Percentiles rank a stretch among this genome's conserved stretches.
Evolutionary conservation across 1,140 invertebrate species (phyloP).

Genomic region (Anastatus disparis): DNA sequence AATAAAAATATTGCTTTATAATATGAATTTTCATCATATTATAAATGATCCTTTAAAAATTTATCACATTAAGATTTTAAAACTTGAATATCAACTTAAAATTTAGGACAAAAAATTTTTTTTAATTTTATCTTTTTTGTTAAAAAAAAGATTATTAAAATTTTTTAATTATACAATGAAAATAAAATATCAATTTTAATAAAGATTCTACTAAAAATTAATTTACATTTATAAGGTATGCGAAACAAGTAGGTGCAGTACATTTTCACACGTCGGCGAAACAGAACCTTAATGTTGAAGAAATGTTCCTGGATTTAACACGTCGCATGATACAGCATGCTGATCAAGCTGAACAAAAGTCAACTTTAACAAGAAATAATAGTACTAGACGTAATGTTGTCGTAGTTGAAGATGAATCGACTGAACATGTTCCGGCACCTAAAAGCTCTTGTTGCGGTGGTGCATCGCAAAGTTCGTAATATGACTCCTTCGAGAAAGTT

Average conservation of each 20-base stretch:
- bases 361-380: constrained; percentile 65
- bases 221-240: constrained; percentile 74
- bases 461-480: constrained; percentile 51
- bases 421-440: constrained; percentile 52
- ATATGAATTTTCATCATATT: too few relatives aligned
- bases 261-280: constrained; percentile 97
- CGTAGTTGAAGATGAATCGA: constrained; percentile 71
- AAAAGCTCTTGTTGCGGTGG: constrained; percentile 62
- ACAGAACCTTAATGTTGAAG: constrained; percentile 90
- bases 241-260: constrained; percentile 90
- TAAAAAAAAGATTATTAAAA: too few relatives aligned
- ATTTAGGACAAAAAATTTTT: too few relatives aligned
- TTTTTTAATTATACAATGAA: too few relatives aligned
- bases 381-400: constrained; percentile 71
- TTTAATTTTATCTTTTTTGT: too few relatives aligned
- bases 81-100: too few relatives aligned
- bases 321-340: constrained; percentile 73
- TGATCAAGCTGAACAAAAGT: constrained; percentile 65
- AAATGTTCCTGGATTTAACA: constrained; percentile 90
- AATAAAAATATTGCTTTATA: too few relatives aligned
- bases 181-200: too few relatives aligned
- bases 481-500: too few relatives aligned
- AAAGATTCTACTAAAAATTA: neutral
- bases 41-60: too few relatives aligned
- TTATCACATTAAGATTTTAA: too few relatives aligned